Evolutionary conservation across 53 echinoderm and acorn worm species (phyloP).

Genomic region (Astropecten irregularis): DNA sequence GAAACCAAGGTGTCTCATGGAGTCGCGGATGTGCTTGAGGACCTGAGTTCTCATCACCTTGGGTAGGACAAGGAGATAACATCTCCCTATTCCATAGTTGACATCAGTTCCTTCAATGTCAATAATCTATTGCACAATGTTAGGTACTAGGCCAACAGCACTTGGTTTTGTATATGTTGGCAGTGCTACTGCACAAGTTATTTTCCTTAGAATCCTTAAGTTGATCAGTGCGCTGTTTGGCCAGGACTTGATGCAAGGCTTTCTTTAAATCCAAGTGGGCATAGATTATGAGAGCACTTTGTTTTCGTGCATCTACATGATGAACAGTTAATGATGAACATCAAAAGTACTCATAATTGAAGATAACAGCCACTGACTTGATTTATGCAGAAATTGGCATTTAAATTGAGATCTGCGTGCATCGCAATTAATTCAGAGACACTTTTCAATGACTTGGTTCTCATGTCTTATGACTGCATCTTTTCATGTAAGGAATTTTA

Average conservation of each 20-base stretch:
- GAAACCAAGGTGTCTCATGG: no score
- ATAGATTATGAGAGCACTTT: slow-evolving; percentile 21
- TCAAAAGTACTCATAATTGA: slow-evolving; percentile 28
- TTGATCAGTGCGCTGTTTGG: not conserved
- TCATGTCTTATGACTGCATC: not conserved
- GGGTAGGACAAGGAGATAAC: no score
- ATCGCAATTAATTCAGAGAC: not conserved
- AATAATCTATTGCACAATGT: no score
- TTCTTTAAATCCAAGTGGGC: not conserved
- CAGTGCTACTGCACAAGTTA: not conserved
- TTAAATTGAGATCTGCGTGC: not conserved
- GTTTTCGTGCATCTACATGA: slow-evolving; percentile 13
- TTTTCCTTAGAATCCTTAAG: not conserved
- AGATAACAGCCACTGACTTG: slow-evolving; percentile 23
- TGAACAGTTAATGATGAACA: not conserved
- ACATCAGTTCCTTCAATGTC: no score
- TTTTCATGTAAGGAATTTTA: slow-evolving; percentile 9
- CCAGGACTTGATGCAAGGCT: not conserved
- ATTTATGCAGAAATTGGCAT: not conserved
- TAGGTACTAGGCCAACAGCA: no score
- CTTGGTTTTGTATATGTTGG: not conserved
- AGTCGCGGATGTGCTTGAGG: no score
- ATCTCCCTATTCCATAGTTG: no score
- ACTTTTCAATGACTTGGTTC: slow-evolving; percentile 2
- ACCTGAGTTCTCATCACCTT: no score